Evolutionary conservation across 2,888 invertebrate species (phyloP), one percentile per base, ranked within the genome.

Genomic region (Oscheius sp.): DNA sequence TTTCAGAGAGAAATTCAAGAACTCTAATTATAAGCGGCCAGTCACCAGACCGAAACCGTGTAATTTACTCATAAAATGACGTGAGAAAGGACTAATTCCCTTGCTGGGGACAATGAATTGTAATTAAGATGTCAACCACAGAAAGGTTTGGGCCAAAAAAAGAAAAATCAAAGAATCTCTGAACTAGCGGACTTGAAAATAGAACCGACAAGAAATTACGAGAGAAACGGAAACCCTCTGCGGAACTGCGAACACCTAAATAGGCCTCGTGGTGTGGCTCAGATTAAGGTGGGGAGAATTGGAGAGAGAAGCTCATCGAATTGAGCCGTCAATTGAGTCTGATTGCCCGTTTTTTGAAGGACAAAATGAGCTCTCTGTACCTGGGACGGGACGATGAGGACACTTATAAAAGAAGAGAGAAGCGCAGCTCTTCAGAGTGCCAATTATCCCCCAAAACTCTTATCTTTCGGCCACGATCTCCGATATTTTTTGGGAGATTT

Each of bases 371-470:
- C n/a, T n/a, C n/a, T n/a, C n/a, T n/a, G n/a, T n/a, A n/a, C n/a
- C n/a, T n/a, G n/a, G n/a, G n/a, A n/a, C n/a, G n/a, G n/a, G 48
- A 15, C 37, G 37, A 37, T 37, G 15, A 37, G 37, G 37, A 8
- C 37, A 37, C 37, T 37, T 37, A 10, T 15, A 37, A 37, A 15
- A 37, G 37, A 37, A 37, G 37, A 48, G 25, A 48, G 25, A 25
- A 48, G 20, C 4, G 48, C 48, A 48, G n/a, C n/a, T n/a, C n/a
- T n/a, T n/a, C n/a, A n/a, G 42, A 48, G 48, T 23, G 23, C 48
- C 55, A 55, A 55, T 55, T 55, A 55, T 55, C 55, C 20, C 42
- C 34, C n/a, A 55, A 53, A 55, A 34, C 55, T 34, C 55, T 55
- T 55, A 55, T 55, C 55, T 33, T n/a, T 20, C 33, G 5, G 33